Percentiles rank a stretch among this genome's conserved stretches.
These are phyloP conservation scores for Acromyrmex heyeri DNA, from an alignment of 1,140 invertebrate species.

Conservation along the genomic window DNA sequence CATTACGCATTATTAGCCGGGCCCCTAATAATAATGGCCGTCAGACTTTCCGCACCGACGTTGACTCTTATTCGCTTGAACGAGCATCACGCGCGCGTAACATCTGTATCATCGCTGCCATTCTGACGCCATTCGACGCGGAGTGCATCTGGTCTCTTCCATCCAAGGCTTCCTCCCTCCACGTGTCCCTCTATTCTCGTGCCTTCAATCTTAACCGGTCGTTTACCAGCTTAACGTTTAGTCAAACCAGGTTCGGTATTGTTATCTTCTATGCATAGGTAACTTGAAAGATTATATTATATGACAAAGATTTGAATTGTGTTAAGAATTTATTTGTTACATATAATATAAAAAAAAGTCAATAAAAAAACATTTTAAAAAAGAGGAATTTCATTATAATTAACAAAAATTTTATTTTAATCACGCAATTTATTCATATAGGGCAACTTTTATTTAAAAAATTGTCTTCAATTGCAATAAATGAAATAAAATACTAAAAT, in stretches of 20 bases:
- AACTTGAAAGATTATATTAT: not conserved
- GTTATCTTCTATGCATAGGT: not conserved
- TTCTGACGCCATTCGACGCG: slow-evolving; percentile 76
- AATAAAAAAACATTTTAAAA: not conserved
- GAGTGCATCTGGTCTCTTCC: slow-evolving; percentile 80
- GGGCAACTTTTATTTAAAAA: too few relatives aligned
- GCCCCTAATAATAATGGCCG: slow-evolving; percentile 78
- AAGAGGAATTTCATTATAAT: not conserved
- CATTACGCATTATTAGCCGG: slow-evolving; percentile 84
- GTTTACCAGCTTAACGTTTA: slow-evolving; percentile 19
- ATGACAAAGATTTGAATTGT: not conserved
- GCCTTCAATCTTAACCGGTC: not conserved
- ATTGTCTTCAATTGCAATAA: too few relatives aligned
- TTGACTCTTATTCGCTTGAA: slow-evolving; percentile 69
- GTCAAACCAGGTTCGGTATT: not conserved
- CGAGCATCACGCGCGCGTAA: slow-evolving; percentile 75
- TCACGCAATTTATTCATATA: not conserved
- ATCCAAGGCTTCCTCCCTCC: slow-evolving; percentile 32
- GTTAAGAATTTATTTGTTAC: slow-evolving; percentile 2
- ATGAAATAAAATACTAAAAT: too few relatives aligned
- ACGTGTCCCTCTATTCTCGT: not conserved
- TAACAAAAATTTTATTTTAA: not conserved
- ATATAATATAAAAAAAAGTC: not conserved
- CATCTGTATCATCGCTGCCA: slow-evolving; percentile 84
- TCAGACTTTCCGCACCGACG: slow-evolving; percentile 57